These are phyloP conservation scores for Gonioctena quinquepunctata DNA, from an alignment of 1,140 invertebrate species.

Conservation along the genomic window DNA sequence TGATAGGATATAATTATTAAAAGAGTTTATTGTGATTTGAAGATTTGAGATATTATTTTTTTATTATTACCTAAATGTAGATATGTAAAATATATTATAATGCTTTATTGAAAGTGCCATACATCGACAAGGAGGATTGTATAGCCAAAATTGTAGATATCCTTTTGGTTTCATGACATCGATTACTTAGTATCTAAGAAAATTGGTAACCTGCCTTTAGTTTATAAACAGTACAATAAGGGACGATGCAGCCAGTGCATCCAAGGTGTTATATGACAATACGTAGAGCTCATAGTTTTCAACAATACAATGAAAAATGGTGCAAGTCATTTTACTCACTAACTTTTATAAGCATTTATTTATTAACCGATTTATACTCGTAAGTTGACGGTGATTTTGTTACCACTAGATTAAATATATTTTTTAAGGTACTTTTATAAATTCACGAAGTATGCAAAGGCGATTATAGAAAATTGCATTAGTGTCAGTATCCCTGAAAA, in stretches of 20 bases:
- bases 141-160: conserved; percentile 31
- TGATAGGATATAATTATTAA: conserved; percentile 11
- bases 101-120: conserved; percentile 46
- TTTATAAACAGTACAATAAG: conserved; percentile 53
- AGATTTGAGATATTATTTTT: conserved; percentile 40
- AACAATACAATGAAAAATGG: conserved; percentile 57
- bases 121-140: conserved; percentile 28
- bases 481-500: background rate
- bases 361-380: conserved; percentile 29
- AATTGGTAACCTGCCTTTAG: conserved; percentile 39
- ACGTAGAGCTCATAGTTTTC: conserved; percentile 53
- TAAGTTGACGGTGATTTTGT: conserved; percentile 48
- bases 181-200: conserved; percentile 25
- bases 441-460: background rate
- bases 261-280: conserved; percentile 54
- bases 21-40: conserved; percentile 38
- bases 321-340: conserved; percentile 52
- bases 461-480: background rate
- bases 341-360: conserved; percentile 53
- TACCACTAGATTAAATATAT: conserved; percentile 40
- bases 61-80: conserved; percentile 38
- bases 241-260: conserved; percentile 38
- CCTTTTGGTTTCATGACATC: conserved; percentile 48
- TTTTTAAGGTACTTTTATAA: conserved; percentile 47
- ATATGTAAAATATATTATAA: conserved; percentile 39